Percentiles rank a stretch among this genome's conserved stretches.
Conservation (phyloP, 1,140 invertebrate species). For the Bradysia coprophila region DNA sequence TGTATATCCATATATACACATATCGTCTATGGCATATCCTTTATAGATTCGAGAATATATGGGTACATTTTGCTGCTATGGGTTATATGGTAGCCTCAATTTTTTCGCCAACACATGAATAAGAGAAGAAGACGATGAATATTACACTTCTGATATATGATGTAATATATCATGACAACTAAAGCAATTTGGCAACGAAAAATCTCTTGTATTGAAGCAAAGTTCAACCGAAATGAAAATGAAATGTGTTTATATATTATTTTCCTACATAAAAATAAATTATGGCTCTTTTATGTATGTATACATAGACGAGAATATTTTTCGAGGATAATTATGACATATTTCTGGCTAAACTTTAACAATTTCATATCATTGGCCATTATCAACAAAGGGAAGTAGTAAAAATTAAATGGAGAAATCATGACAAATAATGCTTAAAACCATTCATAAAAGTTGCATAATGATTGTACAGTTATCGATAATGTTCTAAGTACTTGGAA, state of each 20-base stretch:
- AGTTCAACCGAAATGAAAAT: neutral
- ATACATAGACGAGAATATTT: neutral
- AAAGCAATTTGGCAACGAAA: slow-evolving; percentile 2
- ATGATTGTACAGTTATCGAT: no score
- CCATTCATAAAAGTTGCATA: no score
- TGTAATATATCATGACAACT: slow-evolving; percentile 2
- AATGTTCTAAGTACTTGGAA: no score
- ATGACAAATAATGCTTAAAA: no score
- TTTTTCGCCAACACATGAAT: neutral
- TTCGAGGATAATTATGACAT: neutral
- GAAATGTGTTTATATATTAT: no score
- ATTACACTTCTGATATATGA: neutral
- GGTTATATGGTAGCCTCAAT: neutral
- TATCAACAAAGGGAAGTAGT: neutral
- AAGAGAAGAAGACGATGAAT: neutral
- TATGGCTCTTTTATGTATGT: neutral
- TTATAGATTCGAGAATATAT: no score
- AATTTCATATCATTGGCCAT: neutral
- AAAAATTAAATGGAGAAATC: no score
- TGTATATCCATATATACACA: no score
- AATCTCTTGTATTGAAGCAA: neutral
- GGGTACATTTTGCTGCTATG: no score
- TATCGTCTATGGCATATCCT: no score
- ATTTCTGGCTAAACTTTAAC: neutral
- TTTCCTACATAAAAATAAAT: no score